A percentile compares a stretch with the other conserved stretches of the same genome.
These are phyloP conservation scores for Bubo scandiacus DNA, from an alignment of 2,113 vertebrate genomes.

Conservation along the genomic window DNA sequence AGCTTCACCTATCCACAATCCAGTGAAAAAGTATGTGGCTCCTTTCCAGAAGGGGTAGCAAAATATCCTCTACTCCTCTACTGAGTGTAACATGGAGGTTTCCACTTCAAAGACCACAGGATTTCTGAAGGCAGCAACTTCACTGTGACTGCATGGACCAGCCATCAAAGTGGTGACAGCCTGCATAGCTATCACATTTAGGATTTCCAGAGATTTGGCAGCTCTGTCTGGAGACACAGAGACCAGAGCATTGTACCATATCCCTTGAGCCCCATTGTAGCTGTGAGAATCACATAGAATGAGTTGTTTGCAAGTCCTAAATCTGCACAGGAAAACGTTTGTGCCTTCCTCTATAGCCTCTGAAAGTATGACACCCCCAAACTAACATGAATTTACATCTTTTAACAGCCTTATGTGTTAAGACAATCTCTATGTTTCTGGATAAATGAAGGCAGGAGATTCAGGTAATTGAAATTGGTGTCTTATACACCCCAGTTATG, in stretches of 20 bases:
- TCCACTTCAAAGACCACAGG: background rate
- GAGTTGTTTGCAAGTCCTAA: background rate
- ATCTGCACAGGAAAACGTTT: background rate
- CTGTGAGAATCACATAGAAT: background rate
- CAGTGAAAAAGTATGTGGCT: background rate
- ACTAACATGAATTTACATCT: background rate
- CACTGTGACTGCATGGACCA: background rate
- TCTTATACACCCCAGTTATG: background rate
- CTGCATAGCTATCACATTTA: background rate
- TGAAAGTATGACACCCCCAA: background rate
- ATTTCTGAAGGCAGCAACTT: background rate
- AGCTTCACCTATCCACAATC: background rate
- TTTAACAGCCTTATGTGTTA: background rate
- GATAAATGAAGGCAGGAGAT: background rate
- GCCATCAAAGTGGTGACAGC: background rate
- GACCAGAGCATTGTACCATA: background rate
- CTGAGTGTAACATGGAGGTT: rapidly evolving
- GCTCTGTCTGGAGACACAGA: background rate
- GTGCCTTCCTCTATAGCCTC: background rate
- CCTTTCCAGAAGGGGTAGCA: background rate
- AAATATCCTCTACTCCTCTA: background rate
- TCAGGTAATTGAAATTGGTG: background rate
- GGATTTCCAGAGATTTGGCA: background rate
- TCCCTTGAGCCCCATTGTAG: background rate
- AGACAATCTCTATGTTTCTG: background rate